Percentiles rank a stretch among this genome's conserved stretches.
These are phyloP conservation scores for Fragum whitleyi DNA, from an alignment of 2,888 invertebrate species.

Conservation along the genomic window DNA sequence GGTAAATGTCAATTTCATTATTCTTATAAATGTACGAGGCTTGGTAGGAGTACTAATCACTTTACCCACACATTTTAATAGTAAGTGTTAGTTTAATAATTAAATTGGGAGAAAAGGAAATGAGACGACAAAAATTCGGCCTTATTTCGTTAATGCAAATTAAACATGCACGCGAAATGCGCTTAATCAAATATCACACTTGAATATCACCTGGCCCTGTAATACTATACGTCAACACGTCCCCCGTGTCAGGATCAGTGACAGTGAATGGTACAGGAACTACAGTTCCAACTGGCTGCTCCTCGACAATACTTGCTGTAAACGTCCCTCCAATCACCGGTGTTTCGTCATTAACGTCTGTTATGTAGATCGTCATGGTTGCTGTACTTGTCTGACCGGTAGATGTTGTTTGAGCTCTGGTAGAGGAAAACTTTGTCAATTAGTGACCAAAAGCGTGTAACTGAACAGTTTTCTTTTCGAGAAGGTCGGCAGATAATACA, in stretches of 20 bases:
- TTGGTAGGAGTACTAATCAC: too few species aligned
- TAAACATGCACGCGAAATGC: too few species aligned
- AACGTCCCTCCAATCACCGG: conserved; percentile 29
- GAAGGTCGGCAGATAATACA: background rate
- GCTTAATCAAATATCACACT: too few species aligned
- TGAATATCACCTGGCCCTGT: too few species aligned
- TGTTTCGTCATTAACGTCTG: conserved; percentile 45
- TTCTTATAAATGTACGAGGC: too few species aligned
- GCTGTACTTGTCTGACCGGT: background rate
- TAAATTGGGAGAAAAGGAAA: too few species aligned
- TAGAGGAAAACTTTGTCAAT: background rate
- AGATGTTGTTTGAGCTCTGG: background rate
- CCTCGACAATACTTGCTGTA: conserved; percentile 32
- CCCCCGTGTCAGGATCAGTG: conserved; percentile 42
- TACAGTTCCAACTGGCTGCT: conserved; percentile 36
- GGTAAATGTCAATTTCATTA: too few species aligned
- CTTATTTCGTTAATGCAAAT: too few species aligned
- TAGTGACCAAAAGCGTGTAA: too few species aligned
- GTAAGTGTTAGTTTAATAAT: too few species aligned
- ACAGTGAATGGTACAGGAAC: conserved; percentile 33
- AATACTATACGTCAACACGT: conserved; percentile 23
- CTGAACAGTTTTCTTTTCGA: background rate
- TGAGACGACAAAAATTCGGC: too few species aligned
- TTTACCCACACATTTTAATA: too few species aligned
- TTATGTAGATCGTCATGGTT: conserved; percentile 25